Conservation (phyloP, 1,140 invertebrate species). For the Diachasma alloeum region DNA sequence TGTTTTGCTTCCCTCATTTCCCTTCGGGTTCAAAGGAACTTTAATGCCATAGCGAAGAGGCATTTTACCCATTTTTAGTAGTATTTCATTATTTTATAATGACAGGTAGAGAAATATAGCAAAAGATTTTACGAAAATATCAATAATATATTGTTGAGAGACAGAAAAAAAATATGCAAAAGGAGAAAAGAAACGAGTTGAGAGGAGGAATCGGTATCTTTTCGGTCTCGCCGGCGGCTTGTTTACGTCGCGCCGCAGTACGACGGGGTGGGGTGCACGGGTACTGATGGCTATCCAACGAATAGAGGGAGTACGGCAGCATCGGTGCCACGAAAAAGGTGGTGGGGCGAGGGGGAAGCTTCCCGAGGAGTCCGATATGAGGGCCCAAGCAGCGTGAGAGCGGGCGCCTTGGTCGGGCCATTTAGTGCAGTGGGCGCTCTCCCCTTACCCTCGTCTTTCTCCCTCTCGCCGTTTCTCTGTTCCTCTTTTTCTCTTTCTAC, state of each 20-base stretch:
- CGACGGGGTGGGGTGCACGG: background rate
- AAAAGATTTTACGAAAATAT: no score
- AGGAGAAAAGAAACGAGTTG: background rate
- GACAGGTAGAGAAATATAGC: background rate
- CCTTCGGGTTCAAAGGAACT: conserved; percentile 33
- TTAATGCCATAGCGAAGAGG: background rate
- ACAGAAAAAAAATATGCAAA: background rate
- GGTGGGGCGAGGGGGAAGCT: conserved; percentile 17
- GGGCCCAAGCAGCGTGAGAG: conserved; percentile 53
- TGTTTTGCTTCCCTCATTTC: conserved; percentile 49
- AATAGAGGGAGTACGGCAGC: conserved; percentile 2
- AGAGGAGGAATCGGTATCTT: conserved; percentile 19
- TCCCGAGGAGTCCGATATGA: conserved; percentile 22
- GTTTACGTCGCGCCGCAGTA: conserved; percentile 58
- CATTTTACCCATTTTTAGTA: conserved; percentile 21
- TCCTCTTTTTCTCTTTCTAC: conserved; percentile 27
- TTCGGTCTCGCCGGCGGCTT: conserved; percentile 40
- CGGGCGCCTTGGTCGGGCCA: conserved; percentile 53
- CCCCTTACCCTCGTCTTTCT: background rate
- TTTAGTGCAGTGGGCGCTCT: conserved; percentile 56
- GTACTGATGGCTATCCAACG: conserved; percentile 12
- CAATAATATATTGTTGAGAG: background rate
- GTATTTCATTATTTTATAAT: conserved; percentile 29
- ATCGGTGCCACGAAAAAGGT: background rate
- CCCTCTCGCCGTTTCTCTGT: conserved; percentile 24